Percentiles rank a stretch among this genome's conserved stretches.
Evolutionary conservation across 2,888 invertebrate species (phyloP).

Genomic region (Cactoblastis cactorum): DNA sequence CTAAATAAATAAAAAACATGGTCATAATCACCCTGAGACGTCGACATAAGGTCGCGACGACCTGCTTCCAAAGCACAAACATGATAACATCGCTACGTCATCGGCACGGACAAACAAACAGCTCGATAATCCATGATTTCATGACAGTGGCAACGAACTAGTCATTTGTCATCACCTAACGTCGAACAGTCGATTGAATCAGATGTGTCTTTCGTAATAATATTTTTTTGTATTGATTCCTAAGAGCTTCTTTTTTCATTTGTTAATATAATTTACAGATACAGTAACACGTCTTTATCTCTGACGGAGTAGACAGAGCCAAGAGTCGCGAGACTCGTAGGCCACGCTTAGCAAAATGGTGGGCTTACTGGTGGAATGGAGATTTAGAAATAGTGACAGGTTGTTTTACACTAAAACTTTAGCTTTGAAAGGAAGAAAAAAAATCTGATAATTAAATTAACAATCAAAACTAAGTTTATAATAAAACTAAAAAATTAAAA

Average conservation of each 20-base stretch:
- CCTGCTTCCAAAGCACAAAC: not conserved
- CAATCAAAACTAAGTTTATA: too few species aligned
- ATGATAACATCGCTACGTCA: not conserved
- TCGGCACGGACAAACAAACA: conserved; percentile 7
- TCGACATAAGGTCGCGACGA: not conserved
- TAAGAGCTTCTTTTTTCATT: not conserved
- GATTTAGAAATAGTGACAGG: too few species aligned
- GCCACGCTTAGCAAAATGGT: too few species aligned
- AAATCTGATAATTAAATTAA: too few species aligned
- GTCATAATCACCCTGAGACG: not conserved
- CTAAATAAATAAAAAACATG: not conserved
- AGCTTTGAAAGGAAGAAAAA: too few species aligned
- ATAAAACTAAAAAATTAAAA: too few species aligned
- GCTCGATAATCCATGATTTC: conserved; percentile 2
- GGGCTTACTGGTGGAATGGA: too few species aligned
- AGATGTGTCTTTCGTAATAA: not conserved
- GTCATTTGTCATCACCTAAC: not conserved
- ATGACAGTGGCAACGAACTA: not conserved
- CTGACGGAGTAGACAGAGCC: too few species aligned
- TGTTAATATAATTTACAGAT: too few species aligned
- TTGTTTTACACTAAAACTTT: too few species aligned
- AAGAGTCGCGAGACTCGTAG: too few species aligned
- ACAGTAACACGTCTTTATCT: too few species aligned
- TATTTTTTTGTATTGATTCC: not conserved
- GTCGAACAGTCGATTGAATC: conserved; percentile 6